These are phyloP conservation scores for Chamaetylas fuelleborni DNA, from an alignment of 2,113 vertebrate species.

Conservation along the genomic window DNA sequence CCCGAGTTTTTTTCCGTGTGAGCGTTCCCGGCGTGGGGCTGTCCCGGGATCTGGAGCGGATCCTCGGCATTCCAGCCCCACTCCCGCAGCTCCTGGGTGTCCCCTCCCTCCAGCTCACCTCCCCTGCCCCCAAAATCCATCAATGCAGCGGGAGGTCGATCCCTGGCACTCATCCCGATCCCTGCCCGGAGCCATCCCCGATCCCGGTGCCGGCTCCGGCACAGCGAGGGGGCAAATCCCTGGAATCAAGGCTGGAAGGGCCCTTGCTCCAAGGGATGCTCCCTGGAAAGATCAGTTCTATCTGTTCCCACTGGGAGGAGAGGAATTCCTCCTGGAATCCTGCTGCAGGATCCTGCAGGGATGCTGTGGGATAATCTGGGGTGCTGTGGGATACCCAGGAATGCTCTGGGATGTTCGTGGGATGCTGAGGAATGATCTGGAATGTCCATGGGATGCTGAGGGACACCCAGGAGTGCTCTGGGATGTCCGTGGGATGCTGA, in stretches of 20 bases:
- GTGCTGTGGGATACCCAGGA: too few relatives aligned
- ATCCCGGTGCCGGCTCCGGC: accelerated
- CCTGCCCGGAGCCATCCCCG: accelerated
- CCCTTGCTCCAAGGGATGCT: neutral
- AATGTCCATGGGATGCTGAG: accelerated
- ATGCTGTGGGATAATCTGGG: neutral
- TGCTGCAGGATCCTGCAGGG: neutral
- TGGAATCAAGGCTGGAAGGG: neutral
- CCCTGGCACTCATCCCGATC: neutral
- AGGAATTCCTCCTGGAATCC: neutral
- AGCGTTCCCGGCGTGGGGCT: accelerated
- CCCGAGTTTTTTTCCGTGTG: neutral
- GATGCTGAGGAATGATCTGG: too few relatives aligned
- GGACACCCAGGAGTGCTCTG: neutral
- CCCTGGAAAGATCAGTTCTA: neutral
- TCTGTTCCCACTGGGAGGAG: neutral
- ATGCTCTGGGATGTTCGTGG: accelerated
- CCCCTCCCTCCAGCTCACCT: neutral
- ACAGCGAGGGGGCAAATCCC: neutral
- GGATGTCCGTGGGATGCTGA: neutral
- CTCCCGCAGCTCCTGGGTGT: accelerated
- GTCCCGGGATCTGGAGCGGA: accelerated
- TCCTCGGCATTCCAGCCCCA: accelerated
- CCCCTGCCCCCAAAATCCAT: neutral
- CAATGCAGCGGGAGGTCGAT: neutral